Evolutionary conservation across 2,797 vertebrate genomes (phyloP), one percentile per base, ranked within the genome.

Genomic region (Salarias fasciatus): DNA sequence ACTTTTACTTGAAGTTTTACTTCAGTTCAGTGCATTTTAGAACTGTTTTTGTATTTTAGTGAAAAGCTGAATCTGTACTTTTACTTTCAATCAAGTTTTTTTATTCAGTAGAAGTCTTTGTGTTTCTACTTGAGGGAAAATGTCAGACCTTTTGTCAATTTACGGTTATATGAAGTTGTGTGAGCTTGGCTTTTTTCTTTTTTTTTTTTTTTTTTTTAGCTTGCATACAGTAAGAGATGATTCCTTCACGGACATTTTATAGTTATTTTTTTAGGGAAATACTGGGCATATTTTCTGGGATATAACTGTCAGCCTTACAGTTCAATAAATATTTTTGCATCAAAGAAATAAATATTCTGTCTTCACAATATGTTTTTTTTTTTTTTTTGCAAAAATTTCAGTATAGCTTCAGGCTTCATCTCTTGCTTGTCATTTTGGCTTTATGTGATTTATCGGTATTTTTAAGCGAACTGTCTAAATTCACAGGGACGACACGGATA

Each of bases 281-380:
- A 24, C 57, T 35, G 33, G 44, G 49, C 42, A 63, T 48, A 70
- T 65, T 62, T 69, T 79, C 44, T 5, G 51, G 50, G 38, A 6
- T 28, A 11, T 68, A 65, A 61, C 56, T 44, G 51, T 81, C 54
- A 55, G 46, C 45, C 53, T 60, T 66, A 24, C 18, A 68, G 56
- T 62, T 64, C 30, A 65, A 13, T 63, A 40, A 63, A 70, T 52
- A 40, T 65, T 36, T 80, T 84, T 81, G 43, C 48, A 82, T 82
- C 33, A 63, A 46, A 68, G 71, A 70, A 77, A 14, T 31, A 58
- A 69, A 72, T 18, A 64, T 50, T 56, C 15, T 24, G 35, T 38
- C 42, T 13, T 50, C 38, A 65, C 51, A 63, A 36, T 63, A 44
- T 5, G 43, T 33, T 64, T 51, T 9, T 2, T 18, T 63, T 44